A percentile compares a stretch with the other conserved stretches of the same genome.
Conservation (phyloP, 1,140 invertebrate genomes). For the Sesamia nonagrioides region DNA sequence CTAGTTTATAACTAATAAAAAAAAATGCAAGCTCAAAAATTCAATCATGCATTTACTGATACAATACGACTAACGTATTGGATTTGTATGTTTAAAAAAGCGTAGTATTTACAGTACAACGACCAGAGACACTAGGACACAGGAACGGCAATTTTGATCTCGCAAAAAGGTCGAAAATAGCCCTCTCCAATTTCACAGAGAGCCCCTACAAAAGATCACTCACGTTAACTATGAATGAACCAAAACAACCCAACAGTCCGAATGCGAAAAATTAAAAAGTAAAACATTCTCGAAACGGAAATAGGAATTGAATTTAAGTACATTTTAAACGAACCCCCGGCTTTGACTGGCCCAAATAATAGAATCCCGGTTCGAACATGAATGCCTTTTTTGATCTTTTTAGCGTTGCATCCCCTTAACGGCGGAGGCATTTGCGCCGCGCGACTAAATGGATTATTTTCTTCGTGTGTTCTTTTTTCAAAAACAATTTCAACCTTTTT, state of each 20-base stretch:
- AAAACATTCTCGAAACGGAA: constrained; percentile 78
- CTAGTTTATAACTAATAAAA: too few relatives aligned
- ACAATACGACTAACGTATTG: neutral
- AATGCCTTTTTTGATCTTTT: constrained; percentile 80
- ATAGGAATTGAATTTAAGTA: constrained; percentile 85
- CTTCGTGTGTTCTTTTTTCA: constrained; percentile 81
- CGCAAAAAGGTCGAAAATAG: constrained; percentile 82
- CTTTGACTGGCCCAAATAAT: constrained; percentile 81
- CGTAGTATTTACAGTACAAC: constrained; percentile 55
- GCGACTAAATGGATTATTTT: constrained; percentile 86
- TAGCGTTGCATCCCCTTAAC: constrained; percentile 76
- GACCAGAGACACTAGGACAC: constrained; percentile 64
- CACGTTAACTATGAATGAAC: constrained; percentile 86
- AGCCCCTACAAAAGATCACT: constrained; percentile 86
- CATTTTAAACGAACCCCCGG: constrained; percentile 82
- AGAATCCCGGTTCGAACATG: constrained; percentile 74
- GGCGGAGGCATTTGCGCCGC: constrained; percentile 79
- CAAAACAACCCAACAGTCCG: constrained; percentile 79
- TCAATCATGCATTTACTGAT: neutral
- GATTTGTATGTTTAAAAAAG: neutral
- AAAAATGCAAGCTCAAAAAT: neutral
- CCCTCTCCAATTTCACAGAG: constrained; percentile 84
- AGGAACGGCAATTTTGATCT: constrained; percentile 79
- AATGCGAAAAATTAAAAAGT: constrained; percentile 83
- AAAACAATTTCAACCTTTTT: constrained; percentile 73